Evolutionary conservation across 2,888 invertebrate species (phyloP).

Genomic region (Barypeithes pellucidus): DNA sequence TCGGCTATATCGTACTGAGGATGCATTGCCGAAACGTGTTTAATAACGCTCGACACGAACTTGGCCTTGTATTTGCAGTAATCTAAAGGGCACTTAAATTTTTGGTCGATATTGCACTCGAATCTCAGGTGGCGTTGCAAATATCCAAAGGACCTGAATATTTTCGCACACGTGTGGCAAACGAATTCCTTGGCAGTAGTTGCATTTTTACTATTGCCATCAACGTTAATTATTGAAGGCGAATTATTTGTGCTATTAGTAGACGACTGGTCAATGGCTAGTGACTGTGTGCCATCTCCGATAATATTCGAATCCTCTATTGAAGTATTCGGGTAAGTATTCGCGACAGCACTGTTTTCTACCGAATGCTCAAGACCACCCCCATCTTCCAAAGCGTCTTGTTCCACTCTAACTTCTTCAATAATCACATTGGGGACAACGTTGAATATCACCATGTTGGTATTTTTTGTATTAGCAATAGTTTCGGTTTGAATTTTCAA

Average conservation of each 20-base stretch:
- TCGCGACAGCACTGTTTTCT: no score
- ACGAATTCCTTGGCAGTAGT: constrained; percentile 35
- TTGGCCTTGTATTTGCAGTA: constrained; percentile 58
- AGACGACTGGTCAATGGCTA: background rate
- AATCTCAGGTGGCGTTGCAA: constrained; percentile 82
- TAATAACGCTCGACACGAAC: constrained; percentile 58
- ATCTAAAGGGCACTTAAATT: constrained; percentile 55
- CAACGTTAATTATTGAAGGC: background rate
- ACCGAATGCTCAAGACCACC: background rate
- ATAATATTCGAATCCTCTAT: no score
- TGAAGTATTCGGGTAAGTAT: no score
- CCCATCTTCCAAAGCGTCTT: background rate
- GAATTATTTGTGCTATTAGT: background rate
- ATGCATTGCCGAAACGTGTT: constrained; percentile 58
- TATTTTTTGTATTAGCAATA: background rate
- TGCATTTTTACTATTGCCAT: background rate
- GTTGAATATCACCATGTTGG: background rate
- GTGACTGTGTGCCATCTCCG: no score
- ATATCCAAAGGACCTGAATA: constrained; percentile 82
- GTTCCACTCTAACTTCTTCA: background rate
- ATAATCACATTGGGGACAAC: constrained; percentile 9
- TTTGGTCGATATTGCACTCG: constrained; percentile 75
- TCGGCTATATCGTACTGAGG: constrained; percentile 41
- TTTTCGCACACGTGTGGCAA: constrained; percentile 81
- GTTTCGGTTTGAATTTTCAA: background rate